Percentiles rank a stretch among this genome's conserved stretches.
Conservation (phyloP, 2,888 invertebrate species). For the Agrilus biguttatus region DNA sequence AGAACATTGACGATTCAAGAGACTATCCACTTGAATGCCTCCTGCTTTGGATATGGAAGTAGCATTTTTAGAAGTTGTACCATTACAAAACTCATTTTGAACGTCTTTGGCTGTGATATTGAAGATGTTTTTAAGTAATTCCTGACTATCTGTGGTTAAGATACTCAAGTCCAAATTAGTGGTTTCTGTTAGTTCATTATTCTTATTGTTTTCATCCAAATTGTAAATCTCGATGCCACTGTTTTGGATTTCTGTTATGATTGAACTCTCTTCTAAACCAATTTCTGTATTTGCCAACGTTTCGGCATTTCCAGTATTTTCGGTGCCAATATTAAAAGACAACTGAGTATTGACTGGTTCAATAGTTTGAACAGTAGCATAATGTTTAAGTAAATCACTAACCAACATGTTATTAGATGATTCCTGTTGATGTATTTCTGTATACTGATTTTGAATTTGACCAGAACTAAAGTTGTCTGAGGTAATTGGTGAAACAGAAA, state of each 20-base stretch:
- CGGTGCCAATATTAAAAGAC: constrained; percentile 29
- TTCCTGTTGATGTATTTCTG: too few relatives aligned
- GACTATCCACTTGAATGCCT: not conserved
- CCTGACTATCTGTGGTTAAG: not conserved
- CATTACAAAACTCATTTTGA: not conserved
- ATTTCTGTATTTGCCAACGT: constrained; percentile 25
- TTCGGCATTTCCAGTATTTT: constrained; percentile 25
- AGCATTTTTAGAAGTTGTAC: not conserved
- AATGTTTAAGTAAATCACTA: constrained; percentile 28
- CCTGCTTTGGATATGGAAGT: not conserved
- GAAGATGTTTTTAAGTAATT: not conserved
- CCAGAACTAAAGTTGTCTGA: too few relatives aligned
- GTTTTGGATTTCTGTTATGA: constrained; percentile 30
- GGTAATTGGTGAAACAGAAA: too few relatives aligned
- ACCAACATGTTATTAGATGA: not conserved
- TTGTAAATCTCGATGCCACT: constrained; percentile 26
- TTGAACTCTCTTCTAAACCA: constrained; percentile 27
- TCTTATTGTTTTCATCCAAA: constrained; percentile 14
- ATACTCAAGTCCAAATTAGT: not conserved
- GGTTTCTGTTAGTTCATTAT: constrained; percentile 4
- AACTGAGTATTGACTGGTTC: constrained; percentile 28
- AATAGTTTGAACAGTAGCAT: constrained; percentile 30
- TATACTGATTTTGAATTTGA: too few relatives aligned
- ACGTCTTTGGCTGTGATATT: not conserved
- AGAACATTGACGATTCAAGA: not conserved